Percentiles rank a stretch among this genome's conserved stretches.
phyloP scores from a whole-genome alignment of 2,888 invertebrate genomes.

The Sinodicranocentrus sp. region DNA sequence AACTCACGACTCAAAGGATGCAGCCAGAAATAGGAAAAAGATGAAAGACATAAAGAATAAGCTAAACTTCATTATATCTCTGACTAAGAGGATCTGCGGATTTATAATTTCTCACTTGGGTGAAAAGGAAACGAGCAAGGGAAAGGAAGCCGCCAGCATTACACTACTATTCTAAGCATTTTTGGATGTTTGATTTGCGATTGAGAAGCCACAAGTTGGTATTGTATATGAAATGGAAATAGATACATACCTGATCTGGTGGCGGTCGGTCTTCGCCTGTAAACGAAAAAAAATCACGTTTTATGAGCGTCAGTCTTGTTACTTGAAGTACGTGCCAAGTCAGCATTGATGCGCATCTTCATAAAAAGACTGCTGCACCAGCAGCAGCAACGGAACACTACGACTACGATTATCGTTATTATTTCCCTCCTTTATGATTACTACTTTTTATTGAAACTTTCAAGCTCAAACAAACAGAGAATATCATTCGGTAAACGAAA shows the following conservation, averaged over 20 bases:
- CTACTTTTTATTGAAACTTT: conserved; percentile 20
- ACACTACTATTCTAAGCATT: too few relatives aligned
- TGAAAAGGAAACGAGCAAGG: background rate
- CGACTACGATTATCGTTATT: background rate
- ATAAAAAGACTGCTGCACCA: conserved; percentile 62
- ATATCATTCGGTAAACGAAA: too few relatives aligned
- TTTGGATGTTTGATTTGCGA: conserved; percentile 14
- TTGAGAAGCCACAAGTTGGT: conserved; percentile 40
- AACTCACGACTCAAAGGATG: background rate
- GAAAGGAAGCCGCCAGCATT: conserved; percentile 20
- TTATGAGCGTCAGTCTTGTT: conserved; percentile 71
- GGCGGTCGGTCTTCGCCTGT: conserved; percentile 74
- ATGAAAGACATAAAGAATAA: conserved; percentile 58
- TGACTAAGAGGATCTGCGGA: conserved; percentile 59
- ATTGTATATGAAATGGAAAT: conserved; percentile 20
- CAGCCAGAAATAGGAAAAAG: conserved; percentile 6
- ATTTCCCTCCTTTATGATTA: conserved; percentile 8
- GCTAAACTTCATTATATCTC: conserved; percentile 60
- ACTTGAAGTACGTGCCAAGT: conserved; percentile 71
- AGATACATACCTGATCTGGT: conserved; percentile 74
- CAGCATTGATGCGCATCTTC: conserved; percentile 75
- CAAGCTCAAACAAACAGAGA: conserved; percentile 23
- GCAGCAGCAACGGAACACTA: background rate
- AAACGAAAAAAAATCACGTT: conserved; percentile 74
- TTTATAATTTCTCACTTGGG: conserved; percentile 39